A percentile compares a stretch with the other conserved stretches of the same genome.
Evolutionary conservation across 1,140 invertebrate genomes (phyloP).

Genomic region (Neotoxoptera formosana): DNA sequence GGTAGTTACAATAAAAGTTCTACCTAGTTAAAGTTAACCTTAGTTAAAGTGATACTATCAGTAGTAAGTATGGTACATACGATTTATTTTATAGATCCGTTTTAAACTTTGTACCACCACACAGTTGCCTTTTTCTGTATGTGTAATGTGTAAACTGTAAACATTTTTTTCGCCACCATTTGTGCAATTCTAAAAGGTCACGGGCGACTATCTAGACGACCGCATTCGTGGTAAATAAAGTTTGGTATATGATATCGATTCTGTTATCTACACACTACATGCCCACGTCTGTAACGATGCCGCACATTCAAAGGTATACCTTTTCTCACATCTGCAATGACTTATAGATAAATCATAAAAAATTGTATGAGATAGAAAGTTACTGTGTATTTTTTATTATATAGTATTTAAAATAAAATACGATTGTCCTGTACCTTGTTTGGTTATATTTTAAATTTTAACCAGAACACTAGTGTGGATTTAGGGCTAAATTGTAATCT

Average conservation of each 20-base stretch:
- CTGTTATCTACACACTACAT: not conserved
- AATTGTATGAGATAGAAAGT: not conserved
- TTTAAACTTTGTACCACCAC: not conserved
- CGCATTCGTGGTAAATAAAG: not conserved
- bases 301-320: not conserved
- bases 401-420: not conserved
- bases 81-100: not conserved
- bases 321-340: not conserved
- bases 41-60: not conserved
- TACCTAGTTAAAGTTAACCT: not conserved
- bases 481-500: not conserved
- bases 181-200: not conserved
- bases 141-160: not conserved
- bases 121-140: not conserved
- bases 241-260: slow-evolving; percentile 3
- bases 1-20: not conserved
- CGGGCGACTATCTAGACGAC: not conserved
- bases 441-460: not conserved
- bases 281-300: not conserved
- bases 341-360: not conserved
- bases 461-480: not conserved
- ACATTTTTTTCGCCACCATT: not conserved
- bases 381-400: not conserved
- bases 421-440: not conserved
- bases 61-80: not conserved